Evolutionary conservation across 92 coral and sea anemone species (phyloP).

Genomic region (Porites evermanni): DNA sequence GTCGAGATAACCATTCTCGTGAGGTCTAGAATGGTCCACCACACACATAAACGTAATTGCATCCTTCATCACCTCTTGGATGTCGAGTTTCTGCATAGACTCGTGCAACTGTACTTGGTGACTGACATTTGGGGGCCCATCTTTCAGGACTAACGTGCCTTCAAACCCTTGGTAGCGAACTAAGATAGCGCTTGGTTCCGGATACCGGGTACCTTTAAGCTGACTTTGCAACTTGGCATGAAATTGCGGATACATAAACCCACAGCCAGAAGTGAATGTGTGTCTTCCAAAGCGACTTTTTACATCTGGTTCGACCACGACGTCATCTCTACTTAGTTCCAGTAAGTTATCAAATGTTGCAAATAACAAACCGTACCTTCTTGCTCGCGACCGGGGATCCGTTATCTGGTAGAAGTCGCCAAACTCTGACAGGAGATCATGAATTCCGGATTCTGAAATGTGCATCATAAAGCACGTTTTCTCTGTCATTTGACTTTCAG

Average conservation of each 20-base stretch:
- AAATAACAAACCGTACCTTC: neutral
- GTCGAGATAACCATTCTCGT: constrained; percentile 60
- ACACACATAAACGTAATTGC: constrained; percentile 32
- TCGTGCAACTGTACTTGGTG: constrained; percentile 9
- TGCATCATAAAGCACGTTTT: constrained; percentile 75
- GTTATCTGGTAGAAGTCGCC: constrained; percentile 50
- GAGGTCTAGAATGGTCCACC: constrained; percentile 70
- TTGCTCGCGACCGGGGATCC: neutral
- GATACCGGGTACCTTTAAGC: neutral
- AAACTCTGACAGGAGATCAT: constrained; percentile 62
- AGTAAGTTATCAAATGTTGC: neutral
- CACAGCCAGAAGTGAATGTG: constrained; percentile 68
- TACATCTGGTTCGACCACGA: neutral
- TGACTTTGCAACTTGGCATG: constrained; percentile 40
- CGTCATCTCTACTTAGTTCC: constrained; percentile 1
- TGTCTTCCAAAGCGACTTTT: constrained; percentile 1
- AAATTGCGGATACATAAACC: constrained; percentile 63
- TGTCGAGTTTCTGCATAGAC: constrained; percentile 45
- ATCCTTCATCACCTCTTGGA: neutral
- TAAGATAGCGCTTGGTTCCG: constrained; percentile 65
- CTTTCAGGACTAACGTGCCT: constrained; percentile 56
- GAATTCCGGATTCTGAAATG: constrained; percentile 56
- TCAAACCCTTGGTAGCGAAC: constrained; percentile 68
- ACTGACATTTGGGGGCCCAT: neutral
- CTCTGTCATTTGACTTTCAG: constrained; percentile 75